These are phyloP conservation scores for Podilymbus podiceps DNA, from an alignment of 2,113 vertebrate genomes.

Conservation along the genomic window DNA sequence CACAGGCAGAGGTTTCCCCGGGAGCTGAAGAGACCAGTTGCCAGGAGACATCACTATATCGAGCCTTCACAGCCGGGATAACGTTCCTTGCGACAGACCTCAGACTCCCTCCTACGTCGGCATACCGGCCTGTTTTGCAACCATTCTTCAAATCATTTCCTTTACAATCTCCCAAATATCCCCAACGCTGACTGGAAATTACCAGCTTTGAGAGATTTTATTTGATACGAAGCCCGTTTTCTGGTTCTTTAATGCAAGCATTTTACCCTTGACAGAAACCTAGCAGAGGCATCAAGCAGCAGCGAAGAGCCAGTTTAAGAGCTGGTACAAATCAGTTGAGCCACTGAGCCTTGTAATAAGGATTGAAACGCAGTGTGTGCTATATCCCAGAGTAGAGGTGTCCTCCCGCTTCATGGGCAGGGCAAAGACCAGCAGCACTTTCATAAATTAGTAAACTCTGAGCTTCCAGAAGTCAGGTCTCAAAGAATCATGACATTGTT, in stretches of 20 bases:
- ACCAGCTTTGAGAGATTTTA: not conserved
- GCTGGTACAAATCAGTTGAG: not conserved
- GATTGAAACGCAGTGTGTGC: not conserved
- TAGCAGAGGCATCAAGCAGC: not conserved
- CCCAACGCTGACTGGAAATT: not conserved
- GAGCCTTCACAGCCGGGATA: not conserved
- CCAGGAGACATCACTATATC: not conserved
- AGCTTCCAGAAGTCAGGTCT: not conserved
- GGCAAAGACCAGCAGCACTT: not conserved
- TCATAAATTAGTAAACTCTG: not conserved
- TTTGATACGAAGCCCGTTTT: not conserved
- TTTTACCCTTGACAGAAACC: not conserved
- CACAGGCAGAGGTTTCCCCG: not conserved
- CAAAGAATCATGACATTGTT: not conserved
- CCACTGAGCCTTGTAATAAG: not conserved
- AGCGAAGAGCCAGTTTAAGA: not conserved
- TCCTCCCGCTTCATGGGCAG: not conserved
- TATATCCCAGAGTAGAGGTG: not conserved
- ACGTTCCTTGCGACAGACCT: not conserved
- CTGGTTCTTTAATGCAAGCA: not conserved
- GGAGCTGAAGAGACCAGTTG: not conserved
- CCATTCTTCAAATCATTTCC: not conserved
- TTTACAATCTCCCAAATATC: not conserved
- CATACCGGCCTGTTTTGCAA: not conserved
- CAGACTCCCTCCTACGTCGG: not conserved